phyloP scores from a whole-genome alignment of 2,888 invertebrate species.

The Agrypnus murinus region DNA sequence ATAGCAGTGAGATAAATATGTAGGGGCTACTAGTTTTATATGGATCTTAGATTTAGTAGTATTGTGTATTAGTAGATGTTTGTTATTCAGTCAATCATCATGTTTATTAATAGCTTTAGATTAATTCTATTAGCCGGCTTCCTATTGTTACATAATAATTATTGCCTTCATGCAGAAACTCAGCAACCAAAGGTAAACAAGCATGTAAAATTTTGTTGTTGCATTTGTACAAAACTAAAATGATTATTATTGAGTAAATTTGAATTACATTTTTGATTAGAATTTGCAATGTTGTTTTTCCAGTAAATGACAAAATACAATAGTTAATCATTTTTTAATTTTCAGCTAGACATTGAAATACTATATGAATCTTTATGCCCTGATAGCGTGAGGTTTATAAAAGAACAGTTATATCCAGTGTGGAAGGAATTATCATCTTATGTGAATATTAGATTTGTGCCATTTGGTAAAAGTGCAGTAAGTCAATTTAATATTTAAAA shows the following conservation, averaged over 20 bases:
- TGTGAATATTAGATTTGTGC: conserved; percentile 74
- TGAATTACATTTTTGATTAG: no score
- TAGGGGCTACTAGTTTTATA: not conserved
- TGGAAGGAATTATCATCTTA: conserved; percentile 72
- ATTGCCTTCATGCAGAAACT: not conserved
- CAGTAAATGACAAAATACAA: not conserved
- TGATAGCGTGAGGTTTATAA: conserved; percentile 76
- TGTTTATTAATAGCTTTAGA: not conserved
- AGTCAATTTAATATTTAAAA: conserved; percentile 58
- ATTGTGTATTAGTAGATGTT: no score
- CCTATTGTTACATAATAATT: not conserved
- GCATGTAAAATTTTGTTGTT: not conserved
- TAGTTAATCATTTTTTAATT: conserved; percentile 32
- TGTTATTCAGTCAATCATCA: not conserved
- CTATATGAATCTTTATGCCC: conserved; percentile 78
- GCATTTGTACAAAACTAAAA: no score
- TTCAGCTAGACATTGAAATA: conserved; percentile 73
- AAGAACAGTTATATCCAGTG: conserved; percentile 73
- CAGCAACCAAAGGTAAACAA: conserved; percentile 6
- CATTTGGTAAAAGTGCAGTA: conserved; percentile 80
- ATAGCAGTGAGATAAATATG: conserved; percentile 3
- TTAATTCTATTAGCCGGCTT: not conserved
- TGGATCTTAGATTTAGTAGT: not conserved
- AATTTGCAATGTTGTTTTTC: no score
- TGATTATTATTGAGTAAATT: no score